Evolutionary conservation across 2,888 invertebrate species (phyloP).

Genomic region (Bombylius major): DNA sequence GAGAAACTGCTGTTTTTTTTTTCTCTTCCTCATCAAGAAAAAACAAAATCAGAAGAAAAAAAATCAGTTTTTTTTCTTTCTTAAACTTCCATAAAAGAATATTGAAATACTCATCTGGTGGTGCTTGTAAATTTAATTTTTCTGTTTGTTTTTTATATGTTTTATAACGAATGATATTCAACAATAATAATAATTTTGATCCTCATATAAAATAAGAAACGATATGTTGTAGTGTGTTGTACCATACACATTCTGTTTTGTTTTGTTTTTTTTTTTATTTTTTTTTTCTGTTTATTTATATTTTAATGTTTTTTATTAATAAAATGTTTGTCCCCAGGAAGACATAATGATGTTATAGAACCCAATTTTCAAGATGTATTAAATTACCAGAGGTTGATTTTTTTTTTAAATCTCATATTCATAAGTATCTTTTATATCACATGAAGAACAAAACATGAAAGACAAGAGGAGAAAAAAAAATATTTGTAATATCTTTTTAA

Average conservation of each 20-base stretch:
- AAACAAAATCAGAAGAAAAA: too few species aligned
- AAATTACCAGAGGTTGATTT: background rate
- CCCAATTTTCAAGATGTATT: background rate
- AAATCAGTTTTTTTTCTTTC: background rate
- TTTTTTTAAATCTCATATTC: background rate
- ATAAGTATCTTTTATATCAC: background rate
- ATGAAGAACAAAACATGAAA: background rate
- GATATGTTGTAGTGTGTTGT: background rate
- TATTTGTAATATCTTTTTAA: background rate
- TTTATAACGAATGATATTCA: background rate
- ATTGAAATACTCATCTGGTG: background rate
- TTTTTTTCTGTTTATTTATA: background rate
- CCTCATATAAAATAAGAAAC: background rate
- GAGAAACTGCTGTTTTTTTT: too few species aligned
- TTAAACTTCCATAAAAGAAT: background rate
- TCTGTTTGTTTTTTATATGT: background rate
- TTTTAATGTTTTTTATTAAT: constrained; percentile 1
- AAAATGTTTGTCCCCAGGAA: constrained; percentile 4
- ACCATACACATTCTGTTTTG: too few species aligned
- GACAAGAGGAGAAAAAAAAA: background rate
- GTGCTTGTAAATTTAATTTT: background rate
- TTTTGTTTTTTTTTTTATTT: background rate
- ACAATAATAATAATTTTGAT: background rate
- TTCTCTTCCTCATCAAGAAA: too few species aligned
- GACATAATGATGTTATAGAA: constrained; percentile 9